Base-by-base conservation (phyloP, 2,113 vertebrate species). In the Epinephelus lanceolatus region DNA sequence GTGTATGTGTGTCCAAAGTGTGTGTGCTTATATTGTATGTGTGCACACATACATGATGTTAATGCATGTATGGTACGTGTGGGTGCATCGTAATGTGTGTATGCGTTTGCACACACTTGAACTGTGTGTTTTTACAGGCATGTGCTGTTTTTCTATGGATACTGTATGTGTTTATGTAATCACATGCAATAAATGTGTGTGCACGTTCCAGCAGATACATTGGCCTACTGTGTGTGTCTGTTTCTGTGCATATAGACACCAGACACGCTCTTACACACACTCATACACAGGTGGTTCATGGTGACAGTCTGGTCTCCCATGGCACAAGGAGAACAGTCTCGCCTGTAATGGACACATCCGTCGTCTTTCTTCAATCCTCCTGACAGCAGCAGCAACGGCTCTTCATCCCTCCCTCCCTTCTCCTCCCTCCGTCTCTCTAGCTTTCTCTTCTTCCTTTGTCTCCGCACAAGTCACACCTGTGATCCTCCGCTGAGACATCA, bases 321-420 rank as follows among this genome's bases (percentile, higher is more conserved):
- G 14, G 80, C 81, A 90, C 63, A 72, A 71, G 77, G 63, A 87
- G 81, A 89, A 90, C 82, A 82, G 85, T 82, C 80, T 83, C 17
- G 57, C 86, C 87, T 81, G 69, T 90, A 91, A 92, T 92, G 90
- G 89, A 93, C 90, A 88, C 78, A 88, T 93, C 85, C 76, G 86
- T 89, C 72, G 72, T 78, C 71, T 87, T 86, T 86, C 87, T 80
- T 88, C 83, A 90, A 78, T 80, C 70, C 88, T 83, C 81, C 72
- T 88, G 88, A 88, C 90, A 89, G 79, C 83, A 81, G 62, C 76
- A 78, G 61, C 61, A 76, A 82, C 78, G 70, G 69, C 86, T 77
- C 86, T 75, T 80, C 84, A 80, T 84, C 74, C 71, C 56, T 11
- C 53, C 40, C 51, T 51, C 18, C 23, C 63, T 75, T 65, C 61